These are phyloP conservation scores for Salvator merianae DNA, from an alignment of 2,113 vertebrate genomes.

Conservation along the genomic window DNA sequence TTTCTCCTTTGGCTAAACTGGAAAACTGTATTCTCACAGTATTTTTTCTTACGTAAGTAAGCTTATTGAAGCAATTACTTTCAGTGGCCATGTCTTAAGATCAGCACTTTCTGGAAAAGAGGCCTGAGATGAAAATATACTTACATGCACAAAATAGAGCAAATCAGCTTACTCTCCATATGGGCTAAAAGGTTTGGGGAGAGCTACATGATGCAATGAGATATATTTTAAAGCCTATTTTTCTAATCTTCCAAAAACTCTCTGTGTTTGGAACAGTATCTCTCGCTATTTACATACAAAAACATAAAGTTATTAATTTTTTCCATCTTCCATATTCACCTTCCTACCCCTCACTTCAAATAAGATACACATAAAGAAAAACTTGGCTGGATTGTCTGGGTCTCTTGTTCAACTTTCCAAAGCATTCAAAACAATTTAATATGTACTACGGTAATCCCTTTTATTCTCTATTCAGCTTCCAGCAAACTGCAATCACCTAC, in stretches of 20 bases:
- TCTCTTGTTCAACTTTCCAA: neutral
- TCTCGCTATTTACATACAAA: neutral
- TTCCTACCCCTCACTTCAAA: neutral
- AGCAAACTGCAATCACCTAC: neutral
- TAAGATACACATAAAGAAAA: neutral
- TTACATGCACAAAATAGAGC: neutral
- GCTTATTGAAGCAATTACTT: neutral
- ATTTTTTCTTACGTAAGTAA: neutral
- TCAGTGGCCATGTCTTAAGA: neutral
- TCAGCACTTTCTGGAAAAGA: neutral
- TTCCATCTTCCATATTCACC: neutral
- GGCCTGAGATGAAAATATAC: neutral
- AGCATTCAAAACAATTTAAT: neutral
- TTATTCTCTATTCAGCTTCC: neutral
- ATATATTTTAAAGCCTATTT: neutral
- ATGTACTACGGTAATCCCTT: neutral
- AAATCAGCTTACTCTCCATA: constrained; percentile 38
- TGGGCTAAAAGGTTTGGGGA: constrained; percentile 26
- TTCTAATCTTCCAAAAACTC: neutral
- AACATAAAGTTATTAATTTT: neutral
- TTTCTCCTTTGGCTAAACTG: neutral
- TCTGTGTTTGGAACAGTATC: neutral
- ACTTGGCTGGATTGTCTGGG: neutral
- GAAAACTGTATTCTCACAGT: neutral
- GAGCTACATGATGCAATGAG: constrained; percentile 15